Percentiles rank a stretch among this genome's conserved stretches.
phyloP scores from a whole-genome alignment of 2,113 vertebrate genomes.

The Perca fluviatilis region DNA sequence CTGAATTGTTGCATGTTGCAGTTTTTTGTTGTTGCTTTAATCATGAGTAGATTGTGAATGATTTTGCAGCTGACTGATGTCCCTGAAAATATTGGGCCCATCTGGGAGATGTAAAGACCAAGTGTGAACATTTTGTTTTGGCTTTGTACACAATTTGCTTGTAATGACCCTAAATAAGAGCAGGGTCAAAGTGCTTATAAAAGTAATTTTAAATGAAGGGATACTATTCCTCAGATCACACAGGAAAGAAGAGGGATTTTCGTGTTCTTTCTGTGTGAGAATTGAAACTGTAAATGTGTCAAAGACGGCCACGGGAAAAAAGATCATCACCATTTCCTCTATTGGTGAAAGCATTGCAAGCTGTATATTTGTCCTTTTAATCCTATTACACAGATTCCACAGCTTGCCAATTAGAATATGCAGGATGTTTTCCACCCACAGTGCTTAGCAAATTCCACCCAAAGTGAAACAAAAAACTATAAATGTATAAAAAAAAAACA shows the following conservation, averaged over 20 bases:
- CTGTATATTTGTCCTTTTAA: constrained; percentile 43
- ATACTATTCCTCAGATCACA: constrained; percentile 32
- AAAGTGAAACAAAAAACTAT: constrained; percentile 63
- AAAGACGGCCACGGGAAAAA: constrained; percentile 45
- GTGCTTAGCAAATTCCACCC: constrained; percentile 51
- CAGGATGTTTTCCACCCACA: constrained; percentile 46
- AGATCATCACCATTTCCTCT: constrained; percentile 31
- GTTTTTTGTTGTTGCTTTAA: constrained; percentile 40
- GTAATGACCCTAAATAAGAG: constrained; percentile 53
- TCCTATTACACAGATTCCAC: constrained; percentile 46
- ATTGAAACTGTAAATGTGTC: constrained; percentile 19
- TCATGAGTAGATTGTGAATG: constrained; percentile 16
- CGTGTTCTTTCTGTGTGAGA: neutral
- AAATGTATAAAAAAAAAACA: constrained; percentile 53
- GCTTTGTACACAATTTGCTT: constrained; percentile 49
- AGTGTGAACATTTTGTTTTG: constrained; percentile 58
- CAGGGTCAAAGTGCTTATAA: constrained; percentile 47
- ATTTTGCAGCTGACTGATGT: constrained; percentile 53
- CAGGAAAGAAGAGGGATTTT: constrained; percentile 19
- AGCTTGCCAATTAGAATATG: constrained; percentile 37
- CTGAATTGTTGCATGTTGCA: constrained; percentile 15
- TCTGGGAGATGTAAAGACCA: constrained; percentile 44
- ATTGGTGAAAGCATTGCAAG: neutral
- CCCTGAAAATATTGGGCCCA: constrained; percentile 27
- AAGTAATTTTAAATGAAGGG: constrained; percentile 15